A percentile compares a stretch with the other conserved stretches of the same genome.
These are phyloP conservation scores for Sylvia borin DNA, from an alignment of 2,797 vertebrate species.

Conservation along the genomic window DNA sequence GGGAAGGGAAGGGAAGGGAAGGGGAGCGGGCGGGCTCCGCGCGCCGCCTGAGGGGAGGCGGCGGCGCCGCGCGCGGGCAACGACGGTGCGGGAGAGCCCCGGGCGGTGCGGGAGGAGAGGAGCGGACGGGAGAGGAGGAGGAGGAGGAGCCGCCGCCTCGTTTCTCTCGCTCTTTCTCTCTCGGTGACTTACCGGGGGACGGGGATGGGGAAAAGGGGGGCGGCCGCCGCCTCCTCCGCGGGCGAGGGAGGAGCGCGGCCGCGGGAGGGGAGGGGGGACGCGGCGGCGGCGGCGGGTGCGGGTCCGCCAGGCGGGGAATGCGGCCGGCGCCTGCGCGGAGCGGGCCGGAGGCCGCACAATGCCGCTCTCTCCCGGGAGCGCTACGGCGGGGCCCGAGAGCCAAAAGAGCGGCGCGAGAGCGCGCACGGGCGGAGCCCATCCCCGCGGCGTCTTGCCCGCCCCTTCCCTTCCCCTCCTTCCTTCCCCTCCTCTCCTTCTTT, in stretches of 20 bases:
- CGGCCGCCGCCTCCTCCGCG: neutral
- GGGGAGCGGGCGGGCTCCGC: neutral
- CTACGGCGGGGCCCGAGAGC: constrained; percentile 26
- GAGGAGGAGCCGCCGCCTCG: neutral
- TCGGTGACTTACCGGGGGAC: neutral
- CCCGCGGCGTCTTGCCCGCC: neutral
- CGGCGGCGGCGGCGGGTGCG: neutral
- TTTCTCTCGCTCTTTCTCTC: neutral
- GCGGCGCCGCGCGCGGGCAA: neutral
- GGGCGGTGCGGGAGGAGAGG: neutral
- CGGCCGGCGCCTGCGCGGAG: constrained; percentile 26
- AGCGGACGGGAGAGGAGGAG: neutral
- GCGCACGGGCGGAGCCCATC: neutral
- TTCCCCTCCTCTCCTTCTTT: too few species aligned
- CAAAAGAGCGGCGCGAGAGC: neutral
- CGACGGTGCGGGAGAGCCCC: neutral
- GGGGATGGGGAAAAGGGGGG: neutral
- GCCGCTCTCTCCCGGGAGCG: constrained; percentile 49
- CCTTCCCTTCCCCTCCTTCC: neutral
- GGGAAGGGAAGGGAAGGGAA: too few species aligned
- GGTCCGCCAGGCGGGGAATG: constrained; percentile 17
- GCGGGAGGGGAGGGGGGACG: neutral
- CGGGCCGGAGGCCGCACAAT: constrained; percentile 48
- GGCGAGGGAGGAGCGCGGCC: neutral
- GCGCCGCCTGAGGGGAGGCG: neutral